phyloP scores from a whole-genome alignment of 2,888 invertebrate species.

The Phoenoteleia sp. region DNA sequence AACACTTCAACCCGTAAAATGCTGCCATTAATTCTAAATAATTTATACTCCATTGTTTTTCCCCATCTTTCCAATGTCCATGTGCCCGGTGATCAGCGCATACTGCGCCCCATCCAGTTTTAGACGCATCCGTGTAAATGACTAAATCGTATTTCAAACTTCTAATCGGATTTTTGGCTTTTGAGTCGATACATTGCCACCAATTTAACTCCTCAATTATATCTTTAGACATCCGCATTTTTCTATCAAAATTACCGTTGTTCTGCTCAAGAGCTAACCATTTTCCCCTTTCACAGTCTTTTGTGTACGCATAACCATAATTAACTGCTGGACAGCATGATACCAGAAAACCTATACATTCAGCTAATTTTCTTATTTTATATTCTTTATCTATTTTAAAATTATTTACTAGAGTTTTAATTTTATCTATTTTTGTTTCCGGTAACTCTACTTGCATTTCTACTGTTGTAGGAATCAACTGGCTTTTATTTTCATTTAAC shows the following conservation, averaged over 20 bases:
- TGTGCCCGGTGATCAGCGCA: constrained; percentile 21
- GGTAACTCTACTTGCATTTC: no score
- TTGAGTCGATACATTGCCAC: neutral
- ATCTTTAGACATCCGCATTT: neutral
- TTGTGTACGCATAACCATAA: constrained; percentile 27
- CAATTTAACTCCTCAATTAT: neutral
- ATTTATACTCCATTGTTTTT: constrained; percentile 52
- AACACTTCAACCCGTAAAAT: constrained; percentile 67
- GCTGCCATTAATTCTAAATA: constrained; percentile 59
- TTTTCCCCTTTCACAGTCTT: constrained; percentile 31
- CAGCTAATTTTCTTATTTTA: constrained; percentile 25
- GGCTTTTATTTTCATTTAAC: constrained; percentile 7
- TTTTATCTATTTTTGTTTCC: no score
- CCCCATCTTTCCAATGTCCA: constrained; percentile 52
- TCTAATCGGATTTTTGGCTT: constrained; percentile 29
- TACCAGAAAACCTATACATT: constrained; percentile 26
- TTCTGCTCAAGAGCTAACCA: constrained; percentile 14
- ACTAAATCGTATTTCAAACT: no score
- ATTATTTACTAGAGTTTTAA: no score
- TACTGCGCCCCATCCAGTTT: constrained; percentile 58
- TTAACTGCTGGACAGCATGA: constrained; percentile 43
- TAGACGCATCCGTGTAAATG: no score
- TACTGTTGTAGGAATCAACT: neutral
- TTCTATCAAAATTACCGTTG: constrained; percentile 21
- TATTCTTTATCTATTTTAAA: constrained; percentile 12